Evolutionary conservation across 2,113 vertebrate species (phyloP).

Genomic region (Brachypodius melanocephalos): DNA sequence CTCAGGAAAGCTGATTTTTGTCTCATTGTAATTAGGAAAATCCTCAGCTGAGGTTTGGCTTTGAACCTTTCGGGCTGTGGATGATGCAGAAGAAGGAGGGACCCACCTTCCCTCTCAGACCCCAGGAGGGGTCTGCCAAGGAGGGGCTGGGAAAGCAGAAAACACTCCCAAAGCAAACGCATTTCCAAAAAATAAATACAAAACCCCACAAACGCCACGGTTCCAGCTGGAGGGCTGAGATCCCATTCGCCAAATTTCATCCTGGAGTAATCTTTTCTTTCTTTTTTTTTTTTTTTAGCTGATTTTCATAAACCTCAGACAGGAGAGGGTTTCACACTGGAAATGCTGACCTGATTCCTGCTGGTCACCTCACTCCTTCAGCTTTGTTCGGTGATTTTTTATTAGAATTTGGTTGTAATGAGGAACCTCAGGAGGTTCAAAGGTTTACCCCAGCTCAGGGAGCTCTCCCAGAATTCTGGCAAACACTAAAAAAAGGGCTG

Average conservation of each 20-base stretch:
- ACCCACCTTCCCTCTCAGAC: not conserved
- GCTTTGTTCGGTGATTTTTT: not conserved
- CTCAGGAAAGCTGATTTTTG: not conserved
- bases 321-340: not conserved
- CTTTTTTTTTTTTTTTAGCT: not conserved
- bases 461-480: not conserved
- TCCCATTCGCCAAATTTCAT: conserved; percentile 10
- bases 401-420: not conserved
- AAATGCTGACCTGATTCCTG: not conserved
- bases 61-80: not conserved
- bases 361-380: not conserved
- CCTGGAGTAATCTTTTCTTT: not conserved
- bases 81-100: not conserved
- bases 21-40: not conserved
- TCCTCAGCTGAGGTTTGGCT: not conserved
- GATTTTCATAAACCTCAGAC: not conserved
- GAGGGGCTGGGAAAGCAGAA: not conserved
- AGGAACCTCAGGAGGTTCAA: not conserved
- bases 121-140: not conserved
- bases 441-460: not conserved
- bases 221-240: not conserved
- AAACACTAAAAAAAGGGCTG: not conserved
- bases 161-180: not conserved
- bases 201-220: not conserved
- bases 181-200: conserved; percentile 9